Evolutionary conservation across 2,797 vertebrate species (phyloP).

Genomic region (Epinephelus malabaricus): DNA sequence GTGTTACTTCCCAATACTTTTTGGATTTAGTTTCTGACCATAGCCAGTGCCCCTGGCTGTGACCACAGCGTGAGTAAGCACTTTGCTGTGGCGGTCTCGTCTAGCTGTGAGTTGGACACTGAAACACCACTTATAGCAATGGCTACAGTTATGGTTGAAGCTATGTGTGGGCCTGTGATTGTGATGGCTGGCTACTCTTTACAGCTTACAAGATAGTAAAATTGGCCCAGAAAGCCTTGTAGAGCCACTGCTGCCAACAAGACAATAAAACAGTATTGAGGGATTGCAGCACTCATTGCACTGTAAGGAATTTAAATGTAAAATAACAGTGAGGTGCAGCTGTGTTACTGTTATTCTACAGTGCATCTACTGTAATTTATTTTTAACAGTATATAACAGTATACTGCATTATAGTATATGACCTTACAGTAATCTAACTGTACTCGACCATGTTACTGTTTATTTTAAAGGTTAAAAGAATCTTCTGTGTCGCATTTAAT

Average conservation of each 20-base stretch:
- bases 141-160: not conserved
- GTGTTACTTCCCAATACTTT: not conserved
- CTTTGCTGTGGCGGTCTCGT: not conserved
- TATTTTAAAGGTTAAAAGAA: too few species aligned
- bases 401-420: too few species aligned
- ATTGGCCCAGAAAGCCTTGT: not conserved
- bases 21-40: slow-evolving; percentile 11
- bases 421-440: too few species aligned
- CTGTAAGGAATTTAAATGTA: too few species aligned
- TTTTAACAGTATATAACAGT: too few species aligned
- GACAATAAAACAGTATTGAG: not conserved
- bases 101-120: not conserved
- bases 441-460: too few species aligned
- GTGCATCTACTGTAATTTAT: too few species aligned
- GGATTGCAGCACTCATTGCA: not conserved
- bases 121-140: not conserved
- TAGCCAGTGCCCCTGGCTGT: not conserved
- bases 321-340: too few species aligned
- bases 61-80: not conserved
- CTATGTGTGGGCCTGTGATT: slow-evolving; percentile 7
- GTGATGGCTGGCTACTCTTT: not conserved
- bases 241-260: not conserved
- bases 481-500: too few species aligned
- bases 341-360: too few species aligned
- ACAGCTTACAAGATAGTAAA: not conserved